Conservation (phyloP, 2,888 invertebrate species). For the Subacronicta megacephala region DNA sequence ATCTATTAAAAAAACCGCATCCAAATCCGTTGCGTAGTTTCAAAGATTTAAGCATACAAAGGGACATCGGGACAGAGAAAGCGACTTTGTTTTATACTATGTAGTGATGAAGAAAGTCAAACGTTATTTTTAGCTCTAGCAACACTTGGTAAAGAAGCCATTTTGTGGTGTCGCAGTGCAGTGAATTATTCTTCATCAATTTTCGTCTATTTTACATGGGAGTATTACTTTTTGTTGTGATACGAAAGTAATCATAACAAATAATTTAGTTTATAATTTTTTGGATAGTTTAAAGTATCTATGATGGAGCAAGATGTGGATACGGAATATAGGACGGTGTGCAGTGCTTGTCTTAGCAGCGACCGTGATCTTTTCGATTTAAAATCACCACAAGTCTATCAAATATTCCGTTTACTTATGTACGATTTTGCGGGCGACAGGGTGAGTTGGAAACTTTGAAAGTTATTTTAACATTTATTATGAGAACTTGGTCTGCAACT, state of each 20-base stretch:
- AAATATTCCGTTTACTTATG: conserved; percentile 81
- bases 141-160: conserved; percentile 86
- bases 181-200: conserved; percentile 77
- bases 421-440: conserved; percentile 81
- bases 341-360: conserved; percentile 79
- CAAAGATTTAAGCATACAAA: no score
- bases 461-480: conserved; percentile 24
- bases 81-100: no score
- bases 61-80: no score
- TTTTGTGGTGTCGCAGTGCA: conserved; percentile 87
- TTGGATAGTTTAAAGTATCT: conserved; percentile 30
- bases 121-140: conserved; percentile 48
- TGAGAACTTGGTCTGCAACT: background rate
- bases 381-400: conserved; percentile 68
- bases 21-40: no score
- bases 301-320: conserved; percentile 85
- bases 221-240: conserved; percentile 89
- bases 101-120: no score
- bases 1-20: no score
- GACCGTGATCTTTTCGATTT: conserved; percentile 78
- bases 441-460: conserved; percentile 71
- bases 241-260: conserved; percentile 74
- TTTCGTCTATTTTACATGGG: conserved; percentile 89
- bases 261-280: conserved; percentile 57
- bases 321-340: conserved; percentile 71